Evolutionary conservation across 1,140 invertebrate genomes (phyloP).

Genomic region (Brachionus sp.): DNA sequence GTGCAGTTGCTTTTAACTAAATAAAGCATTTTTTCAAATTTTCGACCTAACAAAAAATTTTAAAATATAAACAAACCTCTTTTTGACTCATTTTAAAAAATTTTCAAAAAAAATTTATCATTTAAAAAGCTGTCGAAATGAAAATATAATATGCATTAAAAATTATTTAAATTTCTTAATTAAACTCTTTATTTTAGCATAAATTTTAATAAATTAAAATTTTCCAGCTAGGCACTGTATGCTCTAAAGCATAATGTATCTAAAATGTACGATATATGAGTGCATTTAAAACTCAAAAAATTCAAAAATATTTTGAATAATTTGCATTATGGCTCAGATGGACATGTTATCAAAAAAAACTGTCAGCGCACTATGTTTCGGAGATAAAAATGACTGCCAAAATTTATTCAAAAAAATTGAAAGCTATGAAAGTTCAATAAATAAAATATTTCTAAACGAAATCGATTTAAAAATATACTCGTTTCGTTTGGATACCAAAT

Average conservation of each 20-base stretch:
- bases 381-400: neutral
- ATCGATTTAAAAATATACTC: neutral
- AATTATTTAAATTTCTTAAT: neutral
- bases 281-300: neutral
- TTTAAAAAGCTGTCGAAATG: neutral
- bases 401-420: neutral
- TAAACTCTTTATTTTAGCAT: neutral
- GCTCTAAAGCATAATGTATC: neutral
- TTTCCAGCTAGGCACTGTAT: neutral
- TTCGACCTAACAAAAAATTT: neutral
- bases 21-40: neutral
- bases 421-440: neutral
- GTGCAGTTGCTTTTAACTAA: slow-evolving; percentile 27
- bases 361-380: neutral
- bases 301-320: neutral
- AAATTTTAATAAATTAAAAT: slow-evolving; percentile 15
- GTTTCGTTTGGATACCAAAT: slow-evolving; percentile 11
- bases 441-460: neutral
- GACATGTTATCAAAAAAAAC: neutral
- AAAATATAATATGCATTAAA: neutral
- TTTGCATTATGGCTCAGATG: neutral
- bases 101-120: neutral
- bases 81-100: slow-evolving; percentile 34
- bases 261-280: neutral
- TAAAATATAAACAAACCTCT: neutral